phyloP scores from a whole-genome alignment of 2,888 invertebrate genomes.

The Amphiduros pacificus region DNA sequence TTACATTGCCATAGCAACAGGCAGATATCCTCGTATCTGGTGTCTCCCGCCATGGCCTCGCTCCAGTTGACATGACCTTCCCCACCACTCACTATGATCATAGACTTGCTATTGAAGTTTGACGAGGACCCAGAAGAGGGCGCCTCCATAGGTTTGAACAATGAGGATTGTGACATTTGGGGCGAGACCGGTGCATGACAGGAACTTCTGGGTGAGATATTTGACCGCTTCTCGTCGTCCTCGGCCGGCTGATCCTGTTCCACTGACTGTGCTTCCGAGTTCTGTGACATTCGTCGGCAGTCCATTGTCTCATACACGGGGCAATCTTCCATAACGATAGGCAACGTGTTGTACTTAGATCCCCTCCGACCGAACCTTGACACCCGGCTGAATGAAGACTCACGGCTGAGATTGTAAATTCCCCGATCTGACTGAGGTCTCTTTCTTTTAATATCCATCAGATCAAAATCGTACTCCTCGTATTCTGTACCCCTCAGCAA shows the following conservation, averaged over 20 bases:
- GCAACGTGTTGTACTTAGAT: constrained; percentile 16
- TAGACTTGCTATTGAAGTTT: constrained; percentile 35
- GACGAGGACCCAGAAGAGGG: too few species aligned
- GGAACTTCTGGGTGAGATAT: too few species aligned
- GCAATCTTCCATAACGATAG: constrained; percentile 16
- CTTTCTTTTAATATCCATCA: not conserved
- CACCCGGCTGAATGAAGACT: not conserved
- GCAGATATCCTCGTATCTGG: constrained; percentile 27
- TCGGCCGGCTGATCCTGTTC: too few species aligned
- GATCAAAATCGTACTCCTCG: not conserved
- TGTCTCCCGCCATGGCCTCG: constrained; percentile 16
- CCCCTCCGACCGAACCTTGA: not conserved
- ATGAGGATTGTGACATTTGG: too few species aligned
- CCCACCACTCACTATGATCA: constrained; percentile 51
- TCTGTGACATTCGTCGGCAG: not conserved
- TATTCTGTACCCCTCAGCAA: constrained; percentile 3
- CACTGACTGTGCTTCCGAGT: too few species aligned
- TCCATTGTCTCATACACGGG: not conserved
- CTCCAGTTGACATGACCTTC: constrained; percentile 52
- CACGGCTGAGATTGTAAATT: not conserved
- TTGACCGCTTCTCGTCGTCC: too few species aligned
- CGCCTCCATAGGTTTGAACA: too few species aligned
- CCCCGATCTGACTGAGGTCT: constrained; percentile 7
- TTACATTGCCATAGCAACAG: constrained; percentile 30
- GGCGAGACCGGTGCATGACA: too few species aligned